These are phyloP conservation scores for Xiphophorus hellerii DNA, from an alignment of 2,113 vertebrate species.

Conservation along the genomic window DNA sequence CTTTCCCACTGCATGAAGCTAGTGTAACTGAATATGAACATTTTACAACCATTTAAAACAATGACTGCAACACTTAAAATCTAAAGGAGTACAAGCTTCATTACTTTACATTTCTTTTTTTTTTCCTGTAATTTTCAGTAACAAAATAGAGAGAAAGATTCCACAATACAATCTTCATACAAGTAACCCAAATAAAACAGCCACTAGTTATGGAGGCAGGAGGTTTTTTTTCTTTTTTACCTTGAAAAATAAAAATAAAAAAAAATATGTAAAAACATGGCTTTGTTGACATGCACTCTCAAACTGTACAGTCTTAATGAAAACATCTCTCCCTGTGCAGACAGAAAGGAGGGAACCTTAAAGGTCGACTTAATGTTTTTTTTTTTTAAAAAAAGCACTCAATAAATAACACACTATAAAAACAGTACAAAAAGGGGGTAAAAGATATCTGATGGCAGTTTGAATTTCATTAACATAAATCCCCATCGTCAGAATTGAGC, in stretches of 20 bases:
- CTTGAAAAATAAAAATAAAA: constrained; percentile 23
- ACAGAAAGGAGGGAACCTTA: constrained; percentile 23
- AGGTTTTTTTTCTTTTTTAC: constrained; percentile 1
- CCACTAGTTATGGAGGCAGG: not conserved
- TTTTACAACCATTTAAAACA: constrained; percentile 88
- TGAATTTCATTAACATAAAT: constrained; percentile 43
- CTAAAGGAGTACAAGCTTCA: constrained; percentile 45
- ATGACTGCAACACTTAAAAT: constrained; percentile 81
- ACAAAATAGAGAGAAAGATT: constrained; percentile 75
- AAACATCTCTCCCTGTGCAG: constrained; percentile 33
- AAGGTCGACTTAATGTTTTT: constrained; percentile 28
- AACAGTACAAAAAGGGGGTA: constrained; percentile 65
- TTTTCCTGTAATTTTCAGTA: constrained; percentile 54
- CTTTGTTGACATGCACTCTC: constrained; percentile 70
- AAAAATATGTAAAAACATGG: constrained; percentile 48
- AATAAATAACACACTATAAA: constrained; percentile 83
- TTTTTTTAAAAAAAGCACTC: constrained; percentile 51
- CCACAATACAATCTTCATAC: constrained; percentile 70
- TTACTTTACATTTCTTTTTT: constrained; percentile 57
- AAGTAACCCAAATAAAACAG: constrained; percentile 56
- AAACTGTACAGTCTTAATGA: constrained; percentile 57
- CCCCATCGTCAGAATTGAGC: constrained; percentile 52
- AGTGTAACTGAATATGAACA: constrained; percentile 68
- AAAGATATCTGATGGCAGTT: constrained; percentile 49
- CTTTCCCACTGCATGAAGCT: constrained; percentile 41